Percentiles rank a stretch among this genome's conserved stretches.
These are phyloP conservation scores for Poeciliopsis turneri DNA, from an alignment of 2,797 vertebrate species.

Conservation along the genomic window DNA sequence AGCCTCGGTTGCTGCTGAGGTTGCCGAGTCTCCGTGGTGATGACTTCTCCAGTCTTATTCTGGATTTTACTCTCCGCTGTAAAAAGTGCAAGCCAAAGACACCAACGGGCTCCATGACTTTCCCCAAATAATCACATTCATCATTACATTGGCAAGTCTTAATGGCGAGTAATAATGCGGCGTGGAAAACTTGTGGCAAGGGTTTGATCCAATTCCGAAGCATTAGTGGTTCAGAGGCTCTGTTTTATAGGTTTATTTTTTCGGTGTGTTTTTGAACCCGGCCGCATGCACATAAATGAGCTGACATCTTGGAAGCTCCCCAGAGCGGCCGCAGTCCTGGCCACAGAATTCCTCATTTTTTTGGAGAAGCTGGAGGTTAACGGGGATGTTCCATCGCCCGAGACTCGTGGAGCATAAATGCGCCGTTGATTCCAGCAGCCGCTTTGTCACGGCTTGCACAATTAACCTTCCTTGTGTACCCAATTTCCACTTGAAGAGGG, in stretches of 20 bases:
- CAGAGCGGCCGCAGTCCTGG: conserved; percentile 6
- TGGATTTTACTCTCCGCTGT: conserved; percentile 45
- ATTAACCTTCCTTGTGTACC: conserved; percentile 11
- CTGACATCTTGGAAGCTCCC: conserved; percentile 13
- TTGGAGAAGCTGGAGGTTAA: conserved; percentile 17
- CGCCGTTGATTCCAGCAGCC: conserved; percentile 3
- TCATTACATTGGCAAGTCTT: conserved; percentile 22
- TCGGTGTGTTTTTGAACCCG: background rate
- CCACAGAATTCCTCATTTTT: conserved; percentile 1
- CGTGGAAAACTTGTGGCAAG: conserved; percentile 16
- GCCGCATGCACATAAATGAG: conserved; percentile 7
- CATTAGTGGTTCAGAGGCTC: background rate
- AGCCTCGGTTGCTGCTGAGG: conserved; percentile 31
- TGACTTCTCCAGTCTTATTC: conserved; percentile 53
- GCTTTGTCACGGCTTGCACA: conserved; percentile 14
- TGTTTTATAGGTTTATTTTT: conserved; percentile 6
- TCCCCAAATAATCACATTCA: conserved; percentile 51
- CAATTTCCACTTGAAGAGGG: conserved; percentile 9
- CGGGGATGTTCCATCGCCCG: conserved; percentile 5
- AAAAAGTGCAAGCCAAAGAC: conserved; percentile 58
- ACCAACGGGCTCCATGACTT: conserved; percentile 34
- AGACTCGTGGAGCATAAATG: conserved; percentile 6
- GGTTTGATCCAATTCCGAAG: conserved; percentile 23
- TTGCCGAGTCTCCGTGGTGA: conserved; percentile 48
- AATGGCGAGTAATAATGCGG: conserved; percentile 32